These are phyloP conservation scores for Sterrhoptilus dennistouni DNA, from an alignment of 2,113 vertebrate genomes.

Conservation along the genomic window DNA sequence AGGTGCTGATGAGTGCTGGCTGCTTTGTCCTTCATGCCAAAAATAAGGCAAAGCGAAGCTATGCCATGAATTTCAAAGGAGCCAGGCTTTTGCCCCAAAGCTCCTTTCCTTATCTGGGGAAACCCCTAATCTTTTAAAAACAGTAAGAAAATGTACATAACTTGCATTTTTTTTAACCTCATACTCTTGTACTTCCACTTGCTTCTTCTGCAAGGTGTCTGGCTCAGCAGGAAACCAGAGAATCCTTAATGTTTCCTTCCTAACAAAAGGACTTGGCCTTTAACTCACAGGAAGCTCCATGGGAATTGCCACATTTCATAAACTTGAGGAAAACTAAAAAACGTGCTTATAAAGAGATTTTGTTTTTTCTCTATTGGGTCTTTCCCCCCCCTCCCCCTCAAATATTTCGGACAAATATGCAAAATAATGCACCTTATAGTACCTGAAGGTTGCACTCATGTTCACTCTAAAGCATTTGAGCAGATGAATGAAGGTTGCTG, in stretches of 20 bases:
- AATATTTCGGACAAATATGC: not conserved
- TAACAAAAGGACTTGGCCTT: not conserved
- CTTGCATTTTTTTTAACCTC: not conserved
- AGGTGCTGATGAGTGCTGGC: not conserved
- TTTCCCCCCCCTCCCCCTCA: not conserved
- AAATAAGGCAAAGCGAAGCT: not conserved
- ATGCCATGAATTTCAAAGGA: not conserved
- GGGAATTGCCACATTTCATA: not conserved
- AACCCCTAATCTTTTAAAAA: not conserved
- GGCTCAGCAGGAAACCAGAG: not conserved
- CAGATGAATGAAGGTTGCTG: not conserved
- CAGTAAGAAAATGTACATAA: not conserved
- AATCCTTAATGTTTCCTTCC: not conserved
- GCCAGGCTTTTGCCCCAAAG: not conserved
- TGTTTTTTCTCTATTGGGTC: not conserved
- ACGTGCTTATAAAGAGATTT: not conserved
- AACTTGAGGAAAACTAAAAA: not conserved
- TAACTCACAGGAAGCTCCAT: not conserved
- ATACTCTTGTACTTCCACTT: not conserved
- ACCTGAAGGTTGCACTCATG: not conserved
- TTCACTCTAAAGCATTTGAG: not conserved
- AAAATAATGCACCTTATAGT: not conserved
- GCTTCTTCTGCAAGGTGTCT: not conserved
- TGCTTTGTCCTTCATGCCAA: constrained; percentile 10
- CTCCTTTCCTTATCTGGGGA: not conserved